Evolutionary conservation across 1,140 invertebrate species (phyloP).

Genomic region (Drosophila ironensis): DNA sequence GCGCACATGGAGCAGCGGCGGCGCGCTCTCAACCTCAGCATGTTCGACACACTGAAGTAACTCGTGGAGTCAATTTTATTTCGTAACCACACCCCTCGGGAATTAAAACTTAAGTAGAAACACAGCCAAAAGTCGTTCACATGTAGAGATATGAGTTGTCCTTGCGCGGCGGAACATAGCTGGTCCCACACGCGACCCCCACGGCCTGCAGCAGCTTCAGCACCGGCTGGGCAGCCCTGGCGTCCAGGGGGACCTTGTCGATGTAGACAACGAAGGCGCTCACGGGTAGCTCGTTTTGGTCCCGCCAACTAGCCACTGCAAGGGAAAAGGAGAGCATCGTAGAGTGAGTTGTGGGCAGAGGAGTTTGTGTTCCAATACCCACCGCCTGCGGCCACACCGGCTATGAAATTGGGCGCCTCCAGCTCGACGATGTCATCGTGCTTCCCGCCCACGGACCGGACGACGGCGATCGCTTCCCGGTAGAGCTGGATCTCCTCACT

Average conservation of each 20-base stretch:
- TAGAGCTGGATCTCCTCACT: conserved; percentile 63
- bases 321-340: too few species aligned
- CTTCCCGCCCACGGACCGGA: conserved; percentile 48
- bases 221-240: conserved; percentile 62
- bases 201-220: conserved; percentile 53
- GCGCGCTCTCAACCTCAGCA: conserved; percentile 54
- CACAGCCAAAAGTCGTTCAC: conserved; percentile 33
- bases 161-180: conserved; percentile 56
- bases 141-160: conserved; percentile 71
- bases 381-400: conserved; percentile 70
- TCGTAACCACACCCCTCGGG: conserved; percentile 34
- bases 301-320: conserved; percentile 71
- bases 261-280: conserved; percentile 65
- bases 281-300: conserved; percentile 40
- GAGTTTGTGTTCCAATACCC: neutral
- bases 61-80: conserved; percentile 20
- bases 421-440: conserved; percentile 38
- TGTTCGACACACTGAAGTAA: conserved; percentile 60
- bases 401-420: conserved; percentile 74
- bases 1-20: conserved; percentile 84
- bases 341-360: neutral
- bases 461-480: conserved; percentile 54
- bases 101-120: conserved; percentile 37
- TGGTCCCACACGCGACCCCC: conserved; percentile 42
- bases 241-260: conserved; percentile 65